A percentile compares a stretch with the other conserved stretches of the same genome.
Evolutionary conservation across 2,888 invertebrate species (phyloP).

Genomic region (Calephelis perditalis): DNA sequence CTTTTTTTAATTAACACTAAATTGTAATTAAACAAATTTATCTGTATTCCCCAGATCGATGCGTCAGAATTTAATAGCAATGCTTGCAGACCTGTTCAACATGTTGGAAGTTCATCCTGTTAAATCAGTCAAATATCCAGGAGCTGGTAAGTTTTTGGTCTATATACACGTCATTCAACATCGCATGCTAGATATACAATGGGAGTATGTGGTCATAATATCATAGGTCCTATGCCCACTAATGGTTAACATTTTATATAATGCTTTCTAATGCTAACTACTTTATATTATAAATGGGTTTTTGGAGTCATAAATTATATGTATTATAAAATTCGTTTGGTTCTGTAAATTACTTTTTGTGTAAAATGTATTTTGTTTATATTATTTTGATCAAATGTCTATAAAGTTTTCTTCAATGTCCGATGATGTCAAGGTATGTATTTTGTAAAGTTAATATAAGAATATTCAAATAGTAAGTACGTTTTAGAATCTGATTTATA

Average conservation of each 20-base stretch:
- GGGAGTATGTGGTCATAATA: constrained; percentile 78
- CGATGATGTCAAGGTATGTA: not conserved
- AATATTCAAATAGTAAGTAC: too few species aligned
- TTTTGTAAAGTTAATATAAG: not conserved
- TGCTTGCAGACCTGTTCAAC: constrained; percentile 96
- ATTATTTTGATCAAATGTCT: not conserved
- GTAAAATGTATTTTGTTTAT: not conserved
- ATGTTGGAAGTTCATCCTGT: constrained; percentile 95
- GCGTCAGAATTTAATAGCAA: constrained; percentile 93
- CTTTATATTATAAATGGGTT: constrained; percentile 24
- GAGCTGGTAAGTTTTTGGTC: constrained; percentile 70
- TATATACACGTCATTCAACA: constrained; percentile 30
- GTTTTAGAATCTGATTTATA: too few species aligned
- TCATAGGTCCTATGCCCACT: constrained; percentile 63
- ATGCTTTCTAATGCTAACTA: constrained; percentile 42
- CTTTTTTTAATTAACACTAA: not conserved
- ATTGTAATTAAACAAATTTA: not conserved
- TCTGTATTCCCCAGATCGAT: constrained; percentile 83
- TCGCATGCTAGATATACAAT: constrained; percentile 60
- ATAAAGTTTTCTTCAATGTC: constrained; percentile 4
- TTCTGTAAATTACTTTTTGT: not conserved
- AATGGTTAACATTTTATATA: constrained; percentile 38
- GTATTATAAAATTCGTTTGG: not conserved
- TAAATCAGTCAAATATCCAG: constrained; percentile 90
- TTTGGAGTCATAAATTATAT: constrained; percentile 9